Base-by-base conservation (phyloP, 2,797 vertebrate genomes). In the Chelon labrosus region DNA sequence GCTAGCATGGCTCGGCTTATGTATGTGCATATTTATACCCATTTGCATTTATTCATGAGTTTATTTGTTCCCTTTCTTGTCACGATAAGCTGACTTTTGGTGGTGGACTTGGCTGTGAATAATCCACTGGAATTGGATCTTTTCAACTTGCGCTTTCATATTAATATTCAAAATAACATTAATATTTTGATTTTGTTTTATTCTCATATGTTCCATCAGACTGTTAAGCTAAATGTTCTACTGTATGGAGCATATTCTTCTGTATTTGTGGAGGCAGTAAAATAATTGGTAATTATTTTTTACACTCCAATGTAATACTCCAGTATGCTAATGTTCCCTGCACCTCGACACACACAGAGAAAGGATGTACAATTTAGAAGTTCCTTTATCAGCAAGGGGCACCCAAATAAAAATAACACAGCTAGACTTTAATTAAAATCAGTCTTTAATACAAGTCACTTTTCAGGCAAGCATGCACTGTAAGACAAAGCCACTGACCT, bases 11-110 rank as follows among this genome's bases (percentile, higher is more conserved):
- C 41, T 57, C 39, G 62, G 44, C 46, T 87, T 67, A 79, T 85
- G 49, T 83, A 85, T 85, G 78, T 80, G 78, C 78, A 88, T 86
- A 85, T 84, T 81, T 84, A 75, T 73, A 58, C 0, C 7, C 11
- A 25, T 83, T 82, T 85, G 63, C 79, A 87, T 91, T 82, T 85
- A 85, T 89, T 85, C 64, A 85, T 83, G 61, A 86, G 57, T 74
- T 70, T 84, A 72, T 85, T 90, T 90, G 73, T 85, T 85, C 59
- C 64, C 72, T 79, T 84, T 77, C 73, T 86, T 78, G 58, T 82
- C 64, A 42, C 44, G 65, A 88, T 79, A 79, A 82, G 54, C 55
- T 77, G 73, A 75, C 67, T 81, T 85, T 84, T 74, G 65, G 46
- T 79, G 65, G 38, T 69, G 67, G 71, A 84, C 73, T 54, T 65